phyloP scores from a whole-genome alignment of 2,888 invertebrate genomes.

The Buathra laborator region DNA sequence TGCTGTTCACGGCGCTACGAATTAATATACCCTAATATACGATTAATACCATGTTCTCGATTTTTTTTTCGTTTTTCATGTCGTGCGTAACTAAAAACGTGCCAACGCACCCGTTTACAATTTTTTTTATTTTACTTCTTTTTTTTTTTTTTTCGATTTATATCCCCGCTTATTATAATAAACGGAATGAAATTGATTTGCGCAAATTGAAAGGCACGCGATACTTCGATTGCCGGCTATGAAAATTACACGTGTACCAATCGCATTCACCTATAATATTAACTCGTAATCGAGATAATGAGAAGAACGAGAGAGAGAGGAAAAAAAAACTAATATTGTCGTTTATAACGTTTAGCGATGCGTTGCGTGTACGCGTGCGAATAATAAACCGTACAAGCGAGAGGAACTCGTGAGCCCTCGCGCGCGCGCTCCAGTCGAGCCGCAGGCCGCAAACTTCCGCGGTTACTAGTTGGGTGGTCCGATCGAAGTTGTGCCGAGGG shows the following conservation, averaged over 20 bases:
- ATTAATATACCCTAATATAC: constrained; percentile 10
- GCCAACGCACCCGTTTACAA: background rate
- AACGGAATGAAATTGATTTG: background rate
- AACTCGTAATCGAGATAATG: constrained; percentile 11
- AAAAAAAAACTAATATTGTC: constrained; percentile 11
- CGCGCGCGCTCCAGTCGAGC: constrained; percentile 61
- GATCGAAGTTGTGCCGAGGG: constrained; percentile 56
- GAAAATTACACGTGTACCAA: background rate
- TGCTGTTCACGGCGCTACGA: constrained; percentile 41
- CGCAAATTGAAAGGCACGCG: background rate
- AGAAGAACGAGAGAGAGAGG: constrained; percentile 1
- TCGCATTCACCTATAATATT: background rate
- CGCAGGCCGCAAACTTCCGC: constrained; percentile 78
- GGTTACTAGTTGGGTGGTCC: constrained; percentile 78
- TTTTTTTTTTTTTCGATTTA: background rate
- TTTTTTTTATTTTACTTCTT: background rate
- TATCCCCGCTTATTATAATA: background rate
- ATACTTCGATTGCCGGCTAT: background rate
- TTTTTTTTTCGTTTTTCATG: background rate
- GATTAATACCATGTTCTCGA: constrained; percentile 12
- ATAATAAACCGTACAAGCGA: constrained; percentile 54
- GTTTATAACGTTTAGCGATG: constrained; percentile 31
- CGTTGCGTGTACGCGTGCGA: constrained; percentile 50
- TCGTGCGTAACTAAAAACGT: background rate
- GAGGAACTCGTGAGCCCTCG: constrained; percentile 23